A percentile compares a stretch with the other conserved stretches of the same genome.
These are phyloP conservation scores for Magallana angulata DNA, from an alignment of 1,140 invertebrate species.

Conservation along the genomic window DNA sequence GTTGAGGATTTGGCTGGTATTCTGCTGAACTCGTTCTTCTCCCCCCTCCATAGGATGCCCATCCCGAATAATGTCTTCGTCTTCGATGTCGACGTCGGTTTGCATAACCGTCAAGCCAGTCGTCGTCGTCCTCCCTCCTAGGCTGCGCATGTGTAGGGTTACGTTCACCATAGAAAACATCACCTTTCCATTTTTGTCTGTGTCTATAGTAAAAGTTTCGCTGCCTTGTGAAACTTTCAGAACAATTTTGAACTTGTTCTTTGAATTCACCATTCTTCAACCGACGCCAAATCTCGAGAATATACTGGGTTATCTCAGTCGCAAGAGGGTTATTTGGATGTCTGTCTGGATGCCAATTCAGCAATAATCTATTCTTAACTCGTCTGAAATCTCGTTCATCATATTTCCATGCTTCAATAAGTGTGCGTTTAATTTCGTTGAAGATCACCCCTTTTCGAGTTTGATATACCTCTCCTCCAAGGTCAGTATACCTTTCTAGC, in stretches of 20 bases:
- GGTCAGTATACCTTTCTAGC: background rate
- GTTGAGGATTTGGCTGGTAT: constrained; percentile 38
- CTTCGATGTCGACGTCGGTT: background rate
- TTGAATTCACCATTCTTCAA: background rate
- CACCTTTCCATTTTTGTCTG: background rate
- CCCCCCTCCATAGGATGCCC: background rate
- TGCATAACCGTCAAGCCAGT: background rate
- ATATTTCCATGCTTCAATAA: constrained; percentile 16
- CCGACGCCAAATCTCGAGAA: background rate
- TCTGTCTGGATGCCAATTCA: constrained; percentile 49
- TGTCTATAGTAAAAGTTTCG: background rate
- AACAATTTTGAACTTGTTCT: background rate
- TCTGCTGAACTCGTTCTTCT: background rate
- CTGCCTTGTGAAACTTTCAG: background rate
- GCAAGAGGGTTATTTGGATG: constrained; percentile 15
- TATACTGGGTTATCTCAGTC: constrained; percentile 22
- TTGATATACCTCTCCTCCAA: background rate
- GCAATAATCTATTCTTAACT: background rate
- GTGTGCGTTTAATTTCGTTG: background rate
- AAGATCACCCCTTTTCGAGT: background rate
- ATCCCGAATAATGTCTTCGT: background rate
- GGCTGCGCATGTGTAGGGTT: background rate
- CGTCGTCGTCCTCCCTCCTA: background rate
- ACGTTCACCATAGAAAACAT: background rate
- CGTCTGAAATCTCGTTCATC: background rate